Conservation (phyloP, 2,797 vertebrate genomes). For the Lutjanus argentimaculatus region DNA sequence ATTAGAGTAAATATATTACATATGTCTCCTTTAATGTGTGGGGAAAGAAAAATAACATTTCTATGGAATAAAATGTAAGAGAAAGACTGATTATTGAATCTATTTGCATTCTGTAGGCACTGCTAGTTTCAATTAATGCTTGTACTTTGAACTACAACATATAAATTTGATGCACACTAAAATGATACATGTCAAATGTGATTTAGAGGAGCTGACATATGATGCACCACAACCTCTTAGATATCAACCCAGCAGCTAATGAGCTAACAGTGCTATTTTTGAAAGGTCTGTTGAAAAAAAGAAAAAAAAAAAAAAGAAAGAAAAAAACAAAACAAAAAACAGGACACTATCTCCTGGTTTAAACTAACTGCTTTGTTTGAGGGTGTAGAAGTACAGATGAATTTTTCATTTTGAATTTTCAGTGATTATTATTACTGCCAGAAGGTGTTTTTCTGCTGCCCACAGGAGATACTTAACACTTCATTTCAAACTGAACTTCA, state of each 20-base stretch:
- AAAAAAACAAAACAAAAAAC: neutral
- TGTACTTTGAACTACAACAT: conserved; percentile 2
- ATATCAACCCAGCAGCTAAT: conserved; percentile 17
- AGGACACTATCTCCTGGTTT: neutral
- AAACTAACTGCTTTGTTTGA: conserved; percentile 11
- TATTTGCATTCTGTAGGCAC: conserved; percentile 10
- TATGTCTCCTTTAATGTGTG: neutral
- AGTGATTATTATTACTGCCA: neutral
- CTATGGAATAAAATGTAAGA: neutral
- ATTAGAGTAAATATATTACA: too few species aligned
- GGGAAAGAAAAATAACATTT: neutral
- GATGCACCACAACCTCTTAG: conserved; percentile 1
- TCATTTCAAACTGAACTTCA: conserved; percentile 7
- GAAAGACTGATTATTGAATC: neutral
- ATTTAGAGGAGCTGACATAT: neutral
- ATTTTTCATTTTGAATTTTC: conserved; percentile 10
- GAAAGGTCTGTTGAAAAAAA: neutral
- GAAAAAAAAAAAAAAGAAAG: neutral
- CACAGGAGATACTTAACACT: neutral
- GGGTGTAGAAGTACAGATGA: neutral
- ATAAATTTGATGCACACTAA: conserved; percentile 10
- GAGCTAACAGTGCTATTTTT: conserved; percentile 23
- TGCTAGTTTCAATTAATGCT: neutral
- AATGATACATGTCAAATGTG: conserved; percentile 6
- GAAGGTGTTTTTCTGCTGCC: neutral